Base-by-base conservation (phyloP, 2,888 invertebrate genomes). In the Myopa tessellatipennis region DNA sequence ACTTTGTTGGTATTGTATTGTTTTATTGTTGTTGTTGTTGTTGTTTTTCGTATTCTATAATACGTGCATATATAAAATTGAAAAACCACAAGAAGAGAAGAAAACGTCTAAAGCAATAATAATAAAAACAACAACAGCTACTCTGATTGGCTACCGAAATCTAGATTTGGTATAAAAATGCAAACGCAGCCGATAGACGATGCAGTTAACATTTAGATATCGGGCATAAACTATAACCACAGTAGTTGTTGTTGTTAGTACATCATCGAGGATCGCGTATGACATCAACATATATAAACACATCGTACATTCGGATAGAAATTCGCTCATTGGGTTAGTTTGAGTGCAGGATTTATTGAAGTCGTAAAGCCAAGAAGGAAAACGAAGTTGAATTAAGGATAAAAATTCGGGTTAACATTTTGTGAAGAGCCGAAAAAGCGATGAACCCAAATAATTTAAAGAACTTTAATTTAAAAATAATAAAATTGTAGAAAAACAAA, bases 171-270 rank as follows among this genome's bases (percentile, higher is more conserved):
- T 88, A 88, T 88, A 88, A 88, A 88, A 88, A 82, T 85, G 86
- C 85, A 85, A 83, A 86, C 80, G 67, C 80, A 83, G 81, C 82
- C 81, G 83, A 83, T 78, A 77, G 81, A 82, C 83, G 85, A 86
- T 83, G 84, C 87, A 88, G 88, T 88, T 87, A 85, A 85, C 84
- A 87, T 85, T 86, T 83, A 84, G 83, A 86, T 83, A 83, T 83
- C 87, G 85, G 85, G 26, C 76, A 82, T 80, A 81, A 80, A 81
- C 79, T 79, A 67, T 36, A 67, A 34, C 52, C 18, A 36, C 50
- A 45, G 34, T 16, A 45, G 10, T 45, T 45, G 45, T 45, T 26
- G 26, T 26, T 26, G 26, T 26, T 63, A 45, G 69, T 18, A 38
- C 45, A 38, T 69, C 45, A 8, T 45, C 63, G 26, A 14, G 63